A percentile compares a stretch with the other conserved stretches of the same genome.
Evolutionary conservation across 2,888 invertebrate species (phyloP).

Genomic region (Nyleta sp.): DNA sequence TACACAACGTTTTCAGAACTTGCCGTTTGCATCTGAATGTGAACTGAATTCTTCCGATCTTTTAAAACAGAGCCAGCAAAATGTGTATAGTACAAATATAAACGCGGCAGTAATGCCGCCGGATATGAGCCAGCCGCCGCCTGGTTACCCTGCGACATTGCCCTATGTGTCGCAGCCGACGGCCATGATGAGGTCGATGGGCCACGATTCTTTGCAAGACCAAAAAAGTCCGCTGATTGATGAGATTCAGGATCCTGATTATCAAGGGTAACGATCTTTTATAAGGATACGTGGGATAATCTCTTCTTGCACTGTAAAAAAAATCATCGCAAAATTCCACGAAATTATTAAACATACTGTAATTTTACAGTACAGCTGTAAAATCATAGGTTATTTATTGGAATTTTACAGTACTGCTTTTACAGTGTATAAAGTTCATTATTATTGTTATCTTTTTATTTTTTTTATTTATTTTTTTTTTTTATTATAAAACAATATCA

Average conservation of each 20-base stretch:
- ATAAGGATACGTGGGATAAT: too few relatives aligned
- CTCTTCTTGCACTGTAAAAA: too few relatives aligned
- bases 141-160: conserved; percentile 83
- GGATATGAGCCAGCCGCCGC: conserved; percentile 84
- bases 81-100: conserved; percentile 70
- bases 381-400: too few relatives aligned
- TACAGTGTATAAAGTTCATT: too few relatives aligned
- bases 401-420: too few relatives aligned
- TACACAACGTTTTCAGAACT: conserved; percentile 82
- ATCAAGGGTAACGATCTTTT: conserved; percentile 68
- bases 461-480: too few relatives aligned
- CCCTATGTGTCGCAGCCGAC: conserved; percentile 78
- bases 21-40: conserved; percentile 87
- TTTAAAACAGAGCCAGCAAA: conserved; percentile 76
- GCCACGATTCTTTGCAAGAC: conserved; percentile 72
- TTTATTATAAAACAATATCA: too few relatives aligned
- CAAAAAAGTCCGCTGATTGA: conserved; percentile 79
- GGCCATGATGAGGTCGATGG: conserved; percentile 73
- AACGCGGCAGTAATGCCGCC: conserved; percentile 76
- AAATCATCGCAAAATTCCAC: too few relatives aligned
- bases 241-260: conserved; percentile 76
- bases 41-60: conserved; percentile 84
- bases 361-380: too few relatives aligned
- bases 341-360: too few relatives aligned
- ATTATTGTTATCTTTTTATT: too few relatives aligned